Conservation (phyloP, 1,140 invertebrate species). For the Carposina sasakii region DNA sequence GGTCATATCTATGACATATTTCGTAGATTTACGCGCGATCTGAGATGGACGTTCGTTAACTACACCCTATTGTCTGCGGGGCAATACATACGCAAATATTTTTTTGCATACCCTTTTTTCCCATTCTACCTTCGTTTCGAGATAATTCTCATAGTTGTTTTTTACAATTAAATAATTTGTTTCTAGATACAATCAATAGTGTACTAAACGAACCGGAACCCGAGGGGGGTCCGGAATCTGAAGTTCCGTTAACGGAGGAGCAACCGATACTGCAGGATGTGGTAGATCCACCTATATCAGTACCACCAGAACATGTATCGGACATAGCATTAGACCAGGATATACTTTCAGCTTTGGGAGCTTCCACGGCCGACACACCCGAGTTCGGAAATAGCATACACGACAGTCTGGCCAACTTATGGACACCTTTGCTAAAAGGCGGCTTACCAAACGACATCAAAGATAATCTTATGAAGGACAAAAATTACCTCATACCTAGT, state of each 20-base stretch:
- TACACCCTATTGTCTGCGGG: background rate
- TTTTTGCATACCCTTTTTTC: background rate
- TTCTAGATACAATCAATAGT: background rate
- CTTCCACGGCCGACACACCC: background rate
- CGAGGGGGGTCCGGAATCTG: background rate
- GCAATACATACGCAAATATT: background rate
- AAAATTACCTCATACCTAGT: background rate
- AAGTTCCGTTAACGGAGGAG: too few species aligned
- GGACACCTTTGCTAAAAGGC: background rate
- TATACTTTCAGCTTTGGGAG: background rate
- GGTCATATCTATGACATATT: background rate
- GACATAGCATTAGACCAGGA: background rate
- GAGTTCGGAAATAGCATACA: background rate
- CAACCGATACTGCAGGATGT: too few species aligned
- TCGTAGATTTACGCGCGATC: too few species aligned
- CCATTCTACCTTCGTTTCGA: background rate
- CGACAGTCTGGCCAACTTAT: background rate
- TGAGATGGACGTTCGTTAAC: too few species aligned
- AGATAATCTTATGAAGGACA: background rate
- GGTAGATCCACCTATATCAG: too few species aligned
- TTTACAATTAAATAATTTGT: background rate
- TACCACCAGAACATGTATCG: background rate
- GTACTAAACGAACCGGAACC: background rate
- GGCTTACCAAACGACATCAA: constrained; percentile 1
- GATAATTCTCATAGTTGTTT: background rate